phyloP scores from a whole-genome alignment of 2,888 invertebrate species.

The Nemotelus nigrinus region DNA sequence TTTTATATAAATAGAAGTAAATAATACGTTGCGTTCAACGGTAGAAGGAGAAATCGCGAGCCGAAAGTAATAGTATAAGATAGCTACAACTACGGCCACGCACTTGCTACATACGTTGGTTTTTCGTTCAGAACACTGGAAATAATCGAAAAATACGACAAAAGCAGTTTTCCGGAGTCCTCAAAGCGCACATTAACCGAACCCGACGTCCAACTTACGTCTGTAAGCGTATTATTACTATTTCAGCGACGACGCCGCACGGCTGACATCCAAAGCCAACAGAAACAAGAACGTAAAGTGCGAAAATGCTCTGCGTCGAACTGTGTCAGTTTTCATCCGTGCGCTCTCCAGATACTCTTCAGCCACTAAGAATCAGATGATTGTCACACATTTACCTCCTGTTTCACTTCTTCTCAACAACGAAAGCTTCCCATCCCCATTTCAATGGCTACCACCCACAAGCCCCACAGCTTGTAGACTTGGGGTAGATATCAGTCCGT shows the following conservation, averaged over 20 bases:
- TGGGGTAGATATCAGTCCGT: too few relatives aligned
- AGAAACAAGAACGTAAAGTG: constrained; percentile 18
- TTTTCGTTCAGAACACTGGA: constrained; percentile 14
- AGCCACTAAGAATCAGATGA: constrained; percentile 41
- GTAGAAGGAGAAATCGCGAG: neutral
- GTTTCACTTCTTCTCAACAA: constrained; percentile 4
- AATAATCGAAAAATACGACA: constrained; percentile 3
- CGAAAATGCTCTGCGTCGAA: constrained; percentile 35
- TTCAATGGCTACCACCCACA: neutral
- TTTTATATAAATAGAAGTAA: constrained; percentile 17
- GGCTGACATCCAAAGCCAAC: constrained; percentile 2
- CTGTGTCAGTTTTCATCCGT: constrained; percentile 24
- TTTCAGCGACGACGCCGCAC: constrained; percentile 24
- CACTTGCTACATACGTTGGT: constrained; percentile 27
- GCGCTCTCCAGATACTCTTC: constrained; percentile 28
- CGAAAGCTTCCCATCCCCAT: constrained; percentile 4
- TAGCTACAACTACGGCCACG: neutral
- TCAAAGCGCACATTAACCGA: constrained; percentile 9
- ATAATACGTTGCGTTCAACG: constrained; percentile 1
- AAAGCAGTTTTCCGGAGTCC: constrained; percentile 5
- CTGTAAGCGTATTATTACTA: constrained; percentile 12
- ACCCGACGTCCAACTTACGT: constrained; percentile 8
- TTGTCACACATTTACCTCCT: neutral
- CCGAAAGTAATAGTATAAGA: constrained; percentile 2
- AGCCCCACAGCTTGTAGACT: neutral